Base-by-base conservation (phyloP, 2,888 invertebrate genomes). In the Apodemia hepburni region DNA sequence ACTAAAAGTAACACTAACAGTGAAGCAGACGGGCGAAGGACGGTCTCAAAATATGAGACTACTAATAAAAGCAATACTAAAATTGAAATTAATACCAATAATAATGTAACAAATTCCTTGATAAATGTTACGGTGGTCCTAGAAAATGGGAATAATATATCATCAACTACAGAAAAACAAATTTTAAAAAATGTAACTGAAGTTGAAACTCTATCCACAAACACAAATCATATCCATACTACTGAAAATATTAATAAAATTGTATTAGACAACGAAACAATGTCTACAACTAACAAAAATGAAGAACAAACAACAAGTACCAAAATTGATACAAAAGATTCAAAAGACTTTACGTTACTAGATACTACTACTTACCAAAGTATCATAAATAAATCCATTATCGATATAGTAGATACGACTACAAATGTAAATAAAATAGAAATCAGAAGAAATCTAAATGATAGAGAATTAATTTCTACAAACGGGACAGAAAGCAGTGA, bases 371-470 rank as follows among this genome's bases (percentile, higher is more conserved):
- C 22, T 54, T 2, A 54, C 3, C 22, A 12, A 54, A 27, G 15
- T 22, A 9, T 6, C 15, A 5, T 54, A 18, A 54, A 54, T 22
- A 27, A 7, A 22, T 27, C 22, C 12, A 54, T 4, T 22, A 7
- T 22, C 15, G 60, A 64, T 33, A 62, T 65, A 64, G 73, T 71
- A 4, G 70, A 71, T 27, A 54, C 60, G 22, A 65, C 42, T 42
- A 42, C 15, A 42, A 15, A 15, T 15, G 42, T 60, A 29, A 51
- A 60, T 60, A 63, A 63, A 18, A 73, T 72, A 71, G 66, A 70
- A 27, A 62, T 71, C 9, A 72, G 63, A 33, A 70, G 67, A 12
- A 74, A 75, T 64, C 66, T 70, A 8, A 71, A 63, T 7, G 69
- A 67, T 60, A 64, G 64, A 62, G 67, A 73, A 47, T 15, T 15